A percentile compares a stretch with the other conserved stretches of the same genome.
Evolutionary conservation across 2,797 vertebrate species (phyloP).

Genomic region (Loris lydekkerianus): DNA sequence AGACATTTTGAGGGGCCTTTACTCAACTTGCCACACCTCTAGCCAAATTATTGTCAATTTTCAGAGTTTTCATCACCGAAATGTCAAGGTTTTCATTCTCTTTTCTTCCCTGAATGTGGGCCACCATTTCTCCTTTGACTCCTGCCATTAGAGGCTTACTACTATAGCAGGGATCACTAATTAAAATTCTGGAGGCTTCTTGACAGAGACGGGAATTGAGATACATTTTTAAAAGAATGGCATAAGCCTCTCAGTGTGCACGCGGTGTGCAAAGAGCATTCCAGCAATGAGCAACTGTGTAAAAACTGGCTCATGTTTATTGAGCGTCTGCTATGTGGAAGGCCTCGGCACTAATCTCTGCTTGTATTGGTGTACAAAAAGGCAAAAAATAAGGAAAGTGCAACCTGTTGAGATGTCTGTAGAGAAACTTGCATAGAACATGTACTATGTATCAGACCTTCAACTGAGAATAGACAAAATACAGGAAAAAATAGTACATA

Average conservation of each 20-base stretch:
- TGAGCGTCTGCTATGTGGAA: not conserved
- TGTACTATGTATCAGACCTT: not conserved
- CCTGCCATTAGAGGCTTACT: not conserved
- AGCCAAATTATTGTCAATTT: not conserved
- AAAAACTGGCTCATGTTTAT: not conserved
- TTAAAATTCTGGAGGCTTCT: not conserved
- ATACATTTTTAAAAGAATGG: not conserved
- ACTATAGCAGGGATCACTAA: not conserved
- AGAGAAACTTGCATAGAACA: not conserved
- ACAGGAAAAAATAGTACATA: not conserved
- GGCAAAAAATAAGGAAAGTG: not conserved
- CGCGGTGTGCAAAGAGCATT: not conserved
- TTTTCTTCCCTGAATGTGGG: not conserved
- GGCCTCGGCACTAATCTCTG: not conserved
- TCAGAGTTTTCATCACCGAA: not conserved
- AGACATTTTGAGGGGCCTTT: not conserved
- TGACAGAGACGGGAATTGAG: not conserved
- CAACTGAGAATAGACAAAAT: not conserved
- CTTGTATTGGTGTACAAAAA: not conserved
- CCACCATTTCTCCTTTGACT: not conserved
- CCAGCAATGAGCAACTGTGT: not conserved
- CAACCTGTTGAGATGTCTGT: not conserved
- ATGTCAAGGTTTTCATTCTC: not conserved
- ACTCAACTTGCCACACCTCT: not conserved
- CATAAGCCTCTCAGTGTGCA: not conserved